Conservation (phyloP, 2,888 invertebrate species). For the Adineta ricciae region DNA sequence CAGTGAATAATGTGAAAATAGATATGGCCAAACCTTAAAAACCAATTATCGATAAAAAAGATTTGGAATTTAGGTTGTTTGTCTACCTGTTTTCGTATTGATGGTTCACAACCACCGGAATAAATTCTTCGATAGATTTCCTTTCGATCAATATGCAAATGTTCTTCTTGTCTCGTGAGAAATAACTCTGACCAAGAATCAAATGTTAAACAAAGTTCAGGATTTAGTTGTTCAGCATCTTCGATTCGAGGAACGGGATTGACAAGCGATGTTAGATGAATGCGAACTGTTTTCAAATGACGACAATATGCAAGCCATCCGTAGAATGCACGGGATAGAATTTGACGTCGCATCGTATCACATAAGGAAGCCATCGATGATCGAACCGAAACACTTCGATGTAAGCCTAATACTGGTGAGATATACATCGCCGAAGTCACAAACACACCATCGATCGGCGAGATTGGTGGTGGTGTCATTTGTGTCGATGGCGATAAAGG, state of each 20-base stretch:
- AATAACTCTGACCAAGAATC: not conserved
- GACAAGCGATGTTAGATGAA: slow-evolving; percentile 78
- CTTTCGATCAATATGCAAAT: not conserved
- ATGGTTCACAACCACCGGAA: slow-evolving; percentile 72
- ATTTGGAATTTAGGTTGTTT: not conserved
- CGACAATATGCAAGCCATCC: slow-evolving; percentile 86
- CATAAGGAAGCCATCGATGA: slow-evolving; percentile 66
- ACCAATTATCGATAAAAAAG: not conserved
- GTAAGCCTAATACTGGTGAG: not conserved
- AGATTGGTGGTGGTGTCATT: not conserved
- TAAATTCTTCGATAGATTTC: slow-evolving; percentile 54
- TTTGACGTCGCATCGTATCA: slow-evolving; percentile 85
- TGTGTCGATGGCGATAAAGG: not conserved
- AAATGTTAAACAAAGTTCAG: not conserved
- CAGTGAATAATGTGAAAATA: slow-evolving; percentile 73
- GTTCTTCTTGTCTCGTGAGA: not conserved
- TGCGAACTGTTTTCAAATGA: slow-evolving; percentile 79
- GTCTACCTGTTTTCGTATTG: slow-evolving; percentile 44
- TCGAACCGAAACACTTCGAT: slow-evolving; percentile 40
- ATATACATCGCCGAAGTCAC: not conserved
- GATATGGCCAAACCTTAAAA: slow-evolving; percentile 69
- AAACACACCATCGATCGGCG: not conserved
- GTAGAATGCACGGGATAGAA: slow-evolving; percentile 85
- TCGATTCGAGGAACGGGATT: slow-evolving; percentile 48
- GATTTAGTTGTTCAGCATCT: not conserved